Evolutionary conservation across 2,888 invertebrate genomes (phyloP), one percentile per base, ranked within the genome.

Genomic region (Merodon equestris): DNA sequence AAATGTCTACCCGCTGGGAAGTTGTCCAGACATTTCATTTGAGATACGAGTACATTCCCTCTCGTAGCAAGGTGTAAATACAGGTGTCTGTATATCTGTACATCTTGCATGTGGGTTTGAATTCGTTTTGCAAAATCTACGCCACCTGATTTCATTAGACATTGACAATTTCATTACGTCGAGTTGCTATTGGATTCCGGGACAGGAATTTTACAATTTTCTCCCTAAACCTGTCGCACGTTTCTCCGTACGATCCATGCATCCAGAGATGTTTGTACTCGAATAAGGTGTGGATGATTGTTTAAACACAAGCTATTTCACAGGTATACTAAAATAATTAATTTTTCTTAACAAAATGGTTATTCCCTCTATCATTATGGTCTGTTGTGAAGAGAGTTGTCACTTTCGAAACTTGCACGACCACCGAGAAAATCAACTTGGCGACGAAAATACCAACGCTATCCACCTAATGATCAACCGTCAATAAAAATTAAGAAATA

Each of bases 91-190:
- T 17, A 18, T 5, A 1, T 10, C 34, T 45, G 34, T 17, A 38
- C 17, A 45, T 45, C 13, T 17, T 14, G 15, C 45, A 38, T 53
- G 63, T 53, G 14, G 9, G 42, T 7, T 14, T 14, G 15, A 40
- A 14, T 51, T 42, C 10, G 15, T n/a, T 17, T 27, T 53, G 13
- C 44, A 27, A 27, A 27, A 42, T 19, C 42, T 63, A 27, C 45
- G 10, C 38, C 27, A 40, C 27, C 47, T 66, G 56, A 66, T 66
- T 66, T 47, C 47, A 54, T 56, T 56, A 47, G 66, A 48, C 56
- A 34, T 45, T 54, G 19, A 38, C 18, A 64, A 64, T 64, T 44
- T 44, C 14, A 45, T 53, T 54, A 19, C 45, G 53, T 9, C n/a
- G 9, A 51, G 42, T 61, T 51, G 51, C 40, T 27, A 42, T 61